A percentile compares a stretch with the other conserved stretches of the same genome.
Evolutionary conservation across 2,888 invertebrate genomes (phyloP).

Genomic region (Eristalis intricaria): DNA sequence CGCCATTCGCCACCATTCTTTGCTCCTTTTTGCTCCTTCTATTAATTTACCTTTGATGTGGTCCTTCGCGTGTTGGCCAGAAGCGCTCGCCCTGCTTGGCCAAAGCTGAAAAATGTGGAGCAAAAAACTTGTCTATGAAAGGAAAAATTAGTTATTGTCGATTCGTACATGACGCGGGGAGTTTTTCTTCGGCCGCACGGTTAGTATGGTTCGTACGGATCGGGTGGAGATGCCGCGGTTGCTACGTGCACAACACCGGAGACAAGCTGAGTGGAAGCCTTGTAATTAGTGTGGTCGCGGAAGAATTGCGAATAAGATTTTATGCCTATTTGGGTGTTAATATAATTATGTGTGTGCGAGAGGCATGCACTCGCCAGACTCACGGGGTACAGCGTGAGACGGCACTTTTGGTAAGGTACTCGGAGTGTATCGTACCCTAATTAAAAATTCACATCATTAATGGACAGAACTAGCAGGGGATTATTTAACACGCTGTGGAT

Average conservation of each 20-base stretch:
- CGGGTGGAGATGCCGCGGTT: not conserved
- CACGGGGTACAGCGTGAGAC: slow-evolving; percentile 21
- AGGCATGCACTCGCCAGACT: slow-evolving; percentile 3
- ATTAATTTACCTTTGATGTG: slow-evolving; percentile 70
- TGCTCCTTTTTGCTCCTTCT: slow-evolving; percentile 53
- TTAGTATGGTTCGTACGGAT: not conserved
- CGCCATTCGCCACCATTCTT: slow-evolving; percentile 4
- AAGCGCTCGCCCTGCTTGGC: slow-evolving; percentile 37
- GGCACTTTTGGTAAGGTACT: slow-evolving; percentile 67
- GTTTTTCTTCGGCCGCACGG: slow-evolving; percentile 40
- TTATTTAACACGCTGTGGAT: slow-evolving; percentile 55
- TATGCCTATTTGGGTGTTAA: slow-evolving; percentile 72
- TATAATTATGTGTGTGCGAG: slow-evolving; percentile 63
- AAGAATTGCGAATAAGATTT: slow-evolving; percentile 67
- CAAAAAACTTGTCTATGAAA: slow-evolving; percentile 72
- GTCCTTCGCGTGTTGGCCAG: slow-evolving; percentile 64
- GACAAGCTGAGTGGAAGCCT: slow-evolving; percentile 53
- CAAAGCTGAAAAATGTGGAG: slow-evolving; percentile 64
- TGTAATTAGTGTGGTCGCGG: slow-evolving; percentile 71
- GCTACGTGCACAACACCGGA: slow-evolving; percentile 17
- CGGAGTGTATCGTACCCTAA: slow-evolving; percentile 49
- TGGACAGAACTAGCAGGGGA: slow-evolving; percentile 51
- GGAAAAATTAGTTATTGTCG: slow-evolving; percentile 73
- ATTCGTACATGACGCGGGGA: slow-evolving; percentile 70
- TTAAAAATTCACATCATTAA: slow-evolving; percentile 72